Conservation (phyloP, 1,140 invertebrate genomes). For the Leucophenga varia region DNA sequence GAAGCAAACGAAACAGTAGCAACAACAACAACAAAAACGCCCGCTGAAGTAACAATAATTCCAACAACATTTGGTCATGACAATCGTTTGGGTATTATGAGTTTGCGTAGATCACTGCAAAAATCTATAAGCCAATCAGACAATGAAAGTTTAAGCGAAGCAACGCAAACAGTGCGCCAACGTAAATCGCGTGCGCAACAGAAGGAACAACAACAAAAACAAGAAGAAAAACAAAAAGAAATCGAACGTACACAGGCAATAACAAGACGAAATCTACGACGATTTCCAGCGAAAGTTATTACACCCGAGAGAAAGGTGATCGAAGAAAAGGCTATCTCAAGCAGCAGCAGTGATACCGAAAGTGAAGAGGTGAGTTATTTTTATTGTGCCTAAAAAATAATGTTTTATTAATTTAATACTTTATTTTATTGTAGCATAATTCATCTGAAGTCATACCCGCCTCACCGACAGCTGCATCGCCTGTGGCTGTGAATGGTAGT, state of each 20-base stretch:
- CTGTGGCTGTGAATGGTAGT: slow-evolving; percentile 7
- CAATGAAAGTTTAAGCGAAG: slow-evolving; percentile 16
- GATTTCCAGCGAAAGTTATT: slow-evolving; percentile 1
- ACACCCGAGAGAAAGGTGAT: background rate
- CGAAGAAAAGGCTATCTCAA: background rate
- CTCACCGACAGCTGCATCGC: slow-evolving; percentile 24
- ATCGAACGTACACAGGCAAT: slow-evolving; percentile 7
- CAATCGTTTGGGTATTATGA: slow-evolving; percentile 27
- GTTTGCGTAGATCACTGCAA: slow-evolving; percentile 36
- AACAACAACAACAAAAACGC: background rate
- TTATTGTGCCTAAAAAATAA: too few species aligned
- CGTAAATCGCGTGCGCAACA: slow-evolving; percentile 17
- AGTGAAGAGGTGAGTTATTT: slow-evolving; percentile 5
- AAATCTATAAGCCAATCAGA: slow-evolving; percentile 32
- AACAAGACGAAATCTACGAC: slow-evolving; percentile 13
- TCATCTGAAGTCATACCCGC: slow-evolving; percentile 33
- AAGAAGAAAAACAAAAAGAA: background rate
- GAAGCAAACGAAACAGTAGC: background rate
- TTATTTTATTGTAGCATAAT: slow-evolving; percentile 14
- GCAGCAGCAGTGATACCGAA: too few species aligned
- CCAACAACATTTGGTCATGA: slow-evolving; percentile 39
- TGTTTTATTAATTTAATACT: too few species aligned
- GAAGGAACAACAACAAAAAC: slow-evolving; percentile 14
- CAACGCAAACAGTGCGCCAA: slow-evolving; percentile 8
- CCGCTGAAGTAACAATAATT: slow-evolving; percentile 16